phyloP scores from a whole-genome alignment of 2,888 invertebrate genomes.

The Microplitis deprimator region DNA sequence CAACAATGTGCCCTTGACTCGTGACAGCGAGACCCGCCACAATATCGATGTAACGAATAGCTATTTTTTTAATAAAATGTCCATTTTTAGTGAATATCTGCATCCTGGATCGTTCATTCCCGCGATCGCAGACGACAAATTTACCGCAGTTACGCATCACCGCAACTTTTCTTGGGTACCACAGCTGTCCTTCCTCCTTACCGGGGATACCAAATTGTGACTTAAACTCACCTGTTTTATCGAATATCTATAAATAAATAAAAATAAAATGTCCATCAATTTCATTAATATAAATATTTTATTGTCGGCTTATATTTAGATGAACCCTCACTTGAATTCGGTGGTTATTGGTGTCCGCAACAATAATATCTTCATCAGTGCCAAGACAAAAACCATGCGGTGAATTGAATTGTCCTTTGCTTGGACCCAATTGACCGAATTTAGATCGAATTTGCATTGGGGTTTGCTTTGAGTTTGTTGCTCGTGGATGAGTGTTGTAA shows the following conservation, averaged over 20 bases:
- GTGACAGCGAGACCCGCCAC: slow-evolving; percentile 96
- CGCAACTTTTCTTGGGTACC: slow-evolving; percentile 97
- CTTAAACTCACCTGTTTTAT: slow-evolving; percentile 92
- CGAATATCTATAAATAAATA: slow-evolving; percentile 81
- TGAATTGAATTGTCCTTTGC: slow-evolving; percentile 95
- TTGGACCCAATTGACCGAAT: slow-evolving; percentile 94
- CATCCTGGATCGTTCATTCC: slow-evolving; percentile 96
- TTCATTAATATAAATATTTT: slow-evolving; percentile 4
- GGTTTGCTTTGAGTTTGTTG: slow-evolving; percentile 76
- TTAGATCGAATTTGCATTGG: slow-evolving; percentile 93
- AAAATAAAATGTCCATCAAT: slow-evolving; percentile 13
- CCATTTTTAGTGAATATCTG: slow-evolving; percentile 97
- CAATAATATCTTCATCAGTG: slow-evolving; percentile 94
- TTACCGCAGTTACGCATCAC: slow-evolving; percentile 90
- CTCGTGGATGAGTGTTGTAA: slow-evolving; percentile 61
- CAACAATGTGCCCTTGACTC: slow-evolving; percentile 92
- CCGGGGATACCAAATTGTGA: slow-evolving; percentile 96
- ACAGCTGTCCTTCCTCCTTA: slow-evolving; percentile 95
- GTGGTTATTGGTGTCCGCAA: slow-evolving; percentile 97
- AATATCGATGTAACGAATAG: slow-evolving; percentile 89
- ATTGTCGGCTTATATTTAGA: slow-evolving; percentile 8
- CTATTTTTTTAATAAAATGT: slow-evolving; percentile 95
- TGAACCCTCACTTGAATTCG: slow-evolving; percentile 82
- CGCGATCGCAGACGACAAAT: slow-evolving; percentile 97
- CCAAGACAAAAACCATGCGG: slow-evolving; percentile 98